A percentile compares a stretch with the other conserved stretches of the same genome.
These are phyloP conservation scores for Oxyteleia sp. DNA, from an alignment of 2,888 invertebrate species.

Conservation along the genomic window DNA sequence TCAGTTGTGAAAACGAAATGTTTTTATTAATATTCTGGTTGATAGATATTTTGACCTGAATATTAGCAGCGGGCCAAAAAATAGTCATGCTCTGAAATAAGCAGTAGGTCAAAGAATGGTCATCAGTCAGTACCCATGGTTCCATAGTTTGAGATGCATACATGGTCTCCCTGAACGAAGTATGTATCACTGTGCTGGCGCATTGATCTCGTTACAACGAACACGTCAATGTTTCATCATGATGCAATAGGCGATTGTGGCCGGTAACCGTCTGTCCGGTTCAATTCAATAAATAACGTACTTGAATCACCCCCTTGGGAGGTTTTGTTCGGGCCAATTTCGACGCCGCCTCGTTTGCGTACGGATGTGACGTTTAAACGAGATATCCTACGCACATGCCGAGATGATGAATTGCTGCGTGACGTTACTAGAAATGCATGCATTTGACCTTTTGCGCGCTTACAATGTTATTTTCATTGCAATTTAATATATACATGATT, in stretches of 20 bases:
- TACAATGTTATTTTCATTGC: slow-evolving; percentile 13
- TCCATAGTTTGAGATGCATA: slow-evolving; percentile 26
- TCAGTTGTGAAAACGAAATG: too few species aligned
- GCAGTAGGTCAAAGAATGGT: too few species aligned
- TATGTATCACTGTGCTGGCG: slow-evolving; percentile 10
- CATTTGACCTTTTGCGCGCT: slow-evolving; percentile 39
- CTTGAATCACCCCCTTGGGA: slow-evolving; percentile 70
- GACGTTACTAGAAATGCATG: slow-evolving; percentile 45
- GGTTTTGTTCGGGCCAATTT: slow-evolving; percentile 64
- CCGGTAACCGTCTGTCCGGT: slow-evolving; percentile 74
- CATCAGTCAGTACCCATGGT: slow-evolving; percentile 20
- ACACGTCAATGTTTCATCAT: slow-evolving; percentile 78
- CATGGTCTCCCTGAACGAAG: background rate
- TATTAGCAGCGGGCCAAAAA: too few species aligned
- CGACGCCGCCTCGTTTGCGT: slow-evolving; percentile 65
- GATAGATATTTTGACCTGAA: too few species aligned
- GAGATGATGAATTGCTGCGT: slow-evolving; percentile 57
- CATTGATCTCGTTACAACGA: slow-evolving; percentile 53
- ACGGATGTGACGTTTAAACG: slow-evolving; percentile 53
- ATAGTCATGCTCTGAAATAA: too few species aligned
- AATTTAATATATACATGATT: slow-evolving; percentile 13
- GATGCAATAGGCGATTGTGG: slow-evolving; percentile 77
- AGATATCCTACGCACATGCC: slow-evolving; percentile 61
- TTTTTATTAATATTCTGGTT: too few species aligned
- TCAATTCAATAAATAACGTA: slow-evolving; percentile 78